A percentile compares a stretch with the other conserved stretches of the same genome.
Conservation (phyloP, 2,113 vertebrate species). For the Coptodon rendalli region DNA sequence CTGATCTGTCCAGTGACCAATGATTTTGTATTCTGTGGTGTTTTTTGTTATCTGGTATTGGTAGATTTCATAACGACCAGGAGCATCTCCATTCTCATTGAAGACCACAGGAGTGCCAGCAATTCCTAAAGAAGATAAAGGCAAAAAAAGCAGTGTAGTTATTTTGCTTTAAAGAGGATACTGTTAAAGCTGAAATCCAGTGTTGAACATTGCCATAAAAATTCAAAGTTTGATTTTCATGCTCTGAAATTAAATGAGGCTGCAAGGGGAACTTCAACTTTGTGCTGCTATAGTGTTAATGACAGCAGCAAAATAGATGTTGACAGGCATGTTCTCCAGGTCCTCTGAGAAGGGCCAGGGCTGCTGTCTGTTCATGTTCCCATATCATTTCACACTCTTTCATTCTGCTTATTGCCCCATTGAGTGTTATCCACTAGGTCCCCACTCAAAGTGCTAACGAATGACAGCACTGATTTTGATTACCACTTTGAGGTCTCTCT, state of each 20-base stretch:
- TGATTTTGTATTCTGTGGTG: slow-evolving; percentile 85
- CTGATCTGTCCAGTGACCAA: slow-evolving; percentile 89
- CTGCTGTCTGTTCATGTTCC: slow-evolving; percentile 57
- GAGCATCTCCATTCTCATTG: slow-evolving; percentile 90
- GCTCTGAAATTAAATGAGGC: slow-evolving; percentile 9
- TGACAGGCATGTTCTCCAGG: slow-evolving; percentile 52
- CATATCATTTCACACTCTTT: slow-evolving; percentile 58
- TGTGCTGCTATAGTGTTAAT: slow-evolving; percentile 10
- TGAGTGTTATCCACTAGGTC: slow-evolving; percentile 45
- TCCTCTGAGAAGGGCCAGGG: slow-evolving; percentile 35
- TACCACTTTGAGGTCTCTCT: slow-evolving; percentile 40
- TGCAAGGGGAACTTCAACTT: background rate
- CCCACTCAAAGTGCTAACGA: slow-evolving; percentile 30
- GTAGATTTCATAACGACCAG: slow-evolving; percentile 93
- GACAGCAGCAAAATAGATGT: slow-evolving; percentile 36
- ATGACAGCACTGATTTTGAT: slow-evolving; percentile 53
- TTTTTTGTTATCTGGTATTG: slow-evolving; percentile 89
- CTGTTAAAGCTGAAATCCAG: background rate
- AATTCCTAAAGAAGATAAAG: slow-evolving; percentile 76
- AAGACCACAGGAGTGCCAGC: slow-evolving; percentile 89
- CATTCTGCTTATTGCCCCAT: slow-evolving; percentile 53
- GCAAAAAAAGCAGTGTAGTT: background rate
- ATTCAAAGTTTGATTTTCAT: background rate
- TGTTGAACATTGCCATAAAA: background rate
- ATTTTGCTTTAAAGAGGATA: background rate